Evolutionary conservation across 2,113 vertebrate genomes (phyloP).

Genomic region (Oophaga pumilio): DNA sequence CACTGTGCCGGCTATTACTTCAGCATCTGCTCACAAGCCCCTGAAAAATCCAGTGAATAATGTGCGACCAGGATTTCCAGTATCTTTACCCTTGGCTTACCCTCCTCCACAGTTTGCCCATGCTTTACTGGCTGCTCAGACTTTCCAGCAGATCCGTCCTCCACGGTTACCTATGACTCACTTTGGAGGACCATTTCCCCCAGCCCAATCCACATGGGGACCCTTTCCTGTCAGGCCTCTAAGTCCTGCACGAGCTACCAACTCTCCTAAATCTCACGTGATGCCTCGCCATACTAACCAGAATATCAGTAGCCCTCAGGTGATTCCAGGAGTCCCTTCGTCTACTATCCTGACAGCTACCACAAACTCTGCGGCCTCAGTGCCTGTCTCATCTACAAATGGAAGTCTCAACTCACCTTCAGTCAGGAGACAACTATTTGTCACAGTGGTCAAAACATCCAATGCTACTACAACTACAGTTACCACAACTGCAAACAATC

Average conservation of each 20-base stretch:
- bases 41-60: constrained; percentile 89
- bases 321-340: constrained; percentile 73
- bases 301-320: constrained; percentile 81
- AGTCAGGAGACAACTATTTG: constrained; percentile 93
- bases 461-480: constrained; percentile 76
- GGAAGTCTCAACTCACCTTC: constrained; percentile 87
- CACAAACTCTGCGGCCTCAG: constrained; percentile 71
- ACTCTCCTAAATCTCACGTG: constrained; percentile 92
- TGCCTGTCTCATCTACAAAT: constrained; percentile 72
- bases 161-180: constrained; percentile 97
- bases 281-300: constrained; percentile 83
- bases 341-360: constrained; percentile 72
- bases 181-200: constrained; percentile 96
- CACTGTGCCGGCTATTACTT: constrained; percentile 77
- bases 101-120: constrained; percentile 94
- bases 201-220: constrained; percentile 94
- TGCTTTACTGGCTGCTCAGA: constrained; percentile 94
- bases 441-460: constrained; percentile 84
- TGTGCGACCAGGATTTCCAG: constrained; percentile 91
- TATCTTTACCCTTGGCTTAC: constrained; percentile 92
- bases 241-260: constrained; percentile 91
- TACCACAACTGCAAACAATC: constrained; percentile 76
- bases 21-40: constrained; percentile 84
- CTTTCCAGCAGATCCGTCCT: constrained; percentile 98
- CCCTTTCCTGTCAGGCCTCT: constrained; percentile 95